Evolutionary conservation across 2,797 vertebrate genomes (phyloP).

Genomic region (Sebastes reedi): DNA sequence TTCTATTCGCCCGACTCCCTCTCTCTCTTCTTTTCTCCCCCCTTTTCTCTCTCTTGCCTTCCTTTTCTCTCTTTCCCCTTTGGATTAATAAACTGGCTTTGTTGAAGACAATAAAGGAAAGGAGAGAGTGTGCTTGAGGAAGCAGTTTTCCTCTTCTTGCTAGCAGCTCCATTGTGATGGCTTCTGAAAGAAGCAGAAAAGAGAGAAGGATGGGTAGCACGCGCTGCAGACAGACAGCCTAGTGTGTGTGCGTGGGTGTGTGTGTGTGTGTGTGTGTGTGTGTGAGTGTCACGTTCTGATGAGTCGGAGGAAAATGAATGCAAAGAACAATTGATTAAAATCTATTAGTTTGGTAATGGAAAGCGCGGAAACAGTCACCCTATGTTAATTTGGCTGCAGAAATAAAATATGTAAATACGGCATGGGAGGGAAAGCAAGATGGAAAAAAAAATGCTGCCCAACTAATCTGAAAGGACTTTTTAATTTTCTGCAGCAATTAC

Average conservation of each 20-base stretch:
- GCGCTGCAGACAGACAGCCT: conserved; percentile 38
- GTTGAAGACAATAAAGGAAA: conserved; percentile 82
- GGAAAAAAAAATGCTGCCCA: conserved; percentile 39
- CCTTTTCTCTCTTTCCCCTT: conserved; percentile 62
- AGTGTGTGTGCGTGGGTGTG: background rate
- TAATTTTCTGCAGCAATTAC: conserved; percentile 63
- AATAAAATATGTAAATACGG: conserved; percentile 73
- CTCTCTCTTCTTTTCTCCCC: conserved; percentile 19
- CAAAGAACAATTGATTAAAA: conserved; percentile 79
- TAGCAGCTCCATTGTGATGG: conserved; percentile 69
- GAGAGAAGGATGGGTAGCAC: conserved; percentile 42
- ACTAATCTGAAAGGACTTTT: conserved; percentile 53
- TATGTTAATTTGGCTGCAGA: conserved; percentile 69
- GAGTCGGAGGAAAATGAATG: conserved; percentile 70
- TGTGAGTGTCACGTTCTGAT: conserved; percentile 56
- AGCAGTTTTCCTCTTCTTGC: conserved; percentile 77
- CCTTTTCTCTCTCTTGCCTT: conserved; percentile 25
- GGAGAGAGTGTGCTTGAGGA: conserved; percentile 76
- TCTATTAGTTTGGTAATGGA: conserved; percentile 74
- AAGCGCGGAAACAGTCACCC: conserved; percentile 51
- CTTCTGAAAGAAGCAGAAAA: conserved; percentile 57
- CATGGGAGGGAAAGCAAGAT: conserved; percentile 22
- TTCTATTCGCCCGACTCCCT: conserved; percentile 65
- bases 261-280: background rate
- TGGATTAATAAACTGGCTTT: conserved; percentile 87